These are phyloP conservation scores for Hucho hucho DNA, from an alignment of 2,113 vertebrate genomes.

Conservation along the genomic window DNA sequence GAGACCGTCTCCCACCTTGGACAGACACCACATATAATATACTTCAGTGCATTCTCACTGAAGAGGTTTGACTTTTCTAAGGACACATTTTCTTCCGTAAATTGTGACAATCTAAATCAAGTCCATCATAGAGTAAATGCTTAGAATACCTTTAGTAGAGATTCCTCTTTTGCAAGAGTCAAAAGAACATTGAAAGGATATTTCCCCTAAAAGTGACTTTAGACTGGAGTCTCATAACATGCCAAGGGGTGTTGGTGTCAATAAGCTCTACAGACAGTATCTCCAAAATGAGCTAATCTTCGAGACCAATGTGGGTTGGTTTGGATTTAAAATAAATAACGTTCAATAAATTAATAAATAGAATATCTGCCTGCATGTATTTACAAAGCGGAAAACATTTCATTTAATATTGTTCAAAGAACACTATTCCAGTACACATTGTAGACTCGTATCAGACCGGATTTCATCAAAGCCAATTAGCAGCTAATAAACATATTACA, in stretches of 20 bases:
- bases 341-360: constrained; percentile 70
- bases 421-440: constrained; percentile 35
- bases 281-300: constrained; percentile 16
- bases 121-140: too few relatives aligned
- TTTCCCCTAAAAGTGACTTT: too few relatives aligned
- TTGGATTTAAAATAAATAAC: constrained; percentile 47
- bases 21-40: constrained; percentile 10
- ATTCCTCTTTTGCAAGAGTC: too few relatives aligned
- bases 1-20: constrained; percentile 3
- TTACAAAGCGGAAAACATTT: constrained; percentile 34
- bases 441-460: constrained; percentile 65
- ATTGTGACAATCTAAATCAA: too few relatives aligned
- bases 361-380: constrained; percentile 37
- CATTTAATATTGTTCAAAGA: constrained; percentile 24
- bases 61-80: constrained; percentile 4
- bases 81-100: too few relatives aligned
- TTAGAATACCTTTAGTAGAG: too few relatives aligned
- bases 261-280: too few relatives aligned
- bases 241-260: too few relatives aligned
- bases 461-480: constrained; percentile 74
- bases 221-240: too few relatives aligned
- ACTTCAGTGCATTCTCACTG: constrained; percentile 45
- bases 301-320: constrained; percentile 40
- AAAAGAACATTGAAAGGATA: too few relatives aligned
- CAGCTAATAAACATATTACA: constrained; percentile 80